Conservation (phyloP, 1,140 invertebrate species). For the Drosophila gunungcola region DNA sequence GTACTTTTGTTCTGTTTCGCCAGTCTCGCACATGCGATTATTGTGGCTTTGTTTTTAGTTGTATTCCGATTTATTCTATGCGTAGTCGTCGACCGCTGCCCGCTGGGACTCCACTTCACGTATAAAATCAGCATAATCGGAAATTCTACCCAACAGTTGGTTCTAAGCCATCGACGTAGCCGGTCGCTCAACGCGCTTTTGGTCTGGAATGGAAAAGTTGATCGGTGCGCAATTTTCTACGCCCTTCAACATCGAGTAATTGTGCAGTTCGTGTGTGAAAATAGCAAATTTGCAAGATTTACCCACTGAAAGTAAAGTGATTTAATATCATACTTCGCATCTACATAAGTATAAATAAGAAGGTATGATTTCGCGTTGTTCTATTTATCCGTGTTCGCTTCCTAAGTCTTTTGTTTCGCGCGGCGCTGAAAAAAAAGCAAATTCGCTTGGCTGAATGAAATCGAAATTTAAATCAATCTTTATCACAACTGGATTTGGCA, state of each 20-base stretch:
- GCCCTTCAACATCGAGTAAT: constrained; percentile 41
- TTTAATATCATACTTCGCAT: constrained; percentile 5
- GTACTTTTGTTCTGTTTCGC: constrained; percentile 76
- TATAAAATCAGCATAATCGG: constrained; percentile 84
- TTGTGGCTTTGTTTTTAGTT: constrained; percentile 59
- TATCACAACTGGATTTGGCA: constrained; percentile 79
- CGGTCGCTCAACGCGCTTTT: constrained; percentile 54
- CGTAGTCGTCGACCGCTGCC: constrained; percentile 49
- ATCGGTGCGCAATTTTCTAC: constrained; percentile 3
- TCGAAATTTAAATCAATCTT: constrained; percentile 65
- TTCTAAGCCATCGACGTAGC: constrained; percentile 72
- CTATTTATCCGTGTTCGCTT: constrained; percentile 61
- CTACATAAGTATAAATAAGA: constrained; percentile 23
- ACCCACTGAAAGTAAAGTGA: constrained; percentile 31
- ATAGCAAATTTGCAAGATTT: constrained; percentile 69
- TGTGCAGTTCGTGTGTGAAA: constrained; percentile 52
- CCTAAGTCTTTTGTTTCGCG: constrained; percentile 80
- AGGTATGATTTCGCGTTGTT: constrained; percentile 27
- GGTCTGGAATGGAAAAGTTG: constrained; percentile 35
- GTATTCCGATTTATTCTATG: constrained; percentile 74
- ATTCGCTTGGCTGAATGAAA: constrained; percentile 46
- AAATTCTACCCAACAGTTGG: constrained; percentile 78
- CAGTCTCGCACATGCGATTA: constrained; percentile 59
- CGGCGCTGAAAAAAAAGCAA: constrained; percentile 64
- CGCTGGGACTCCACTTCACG: constrained; percentile 29